These are phyloP conservation scores for Myotis davidii DNA, from an alignment of 2,113 vertebrate species.

Conservation along the genomic window DNA sequence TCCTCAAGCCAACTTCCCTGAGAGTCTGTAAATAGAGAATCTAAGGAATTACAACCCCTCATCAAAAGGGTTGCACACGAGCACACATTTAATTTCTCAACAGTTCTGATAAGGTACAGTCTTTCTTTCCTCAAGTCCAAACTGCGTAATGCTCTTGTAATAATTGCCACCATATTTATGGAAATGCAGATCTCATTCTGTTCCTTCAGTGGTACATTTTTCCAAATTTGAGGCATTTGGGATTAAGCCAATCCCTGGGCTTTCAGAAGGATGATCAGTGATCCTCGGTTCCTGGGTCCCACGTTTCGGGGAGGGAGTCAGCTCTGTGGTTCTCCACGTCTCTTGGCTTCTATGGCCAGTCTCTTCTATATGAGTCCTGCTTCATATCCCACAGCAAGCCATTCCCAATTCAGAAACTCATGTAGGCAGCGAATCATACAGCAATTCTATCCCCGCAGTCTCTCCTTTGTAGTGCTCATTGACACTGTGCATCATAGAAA, in stretches of 20 bases:
- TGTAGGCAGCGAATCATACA: not conserved
- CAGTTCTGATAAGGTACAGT: conserved; percentile 38
- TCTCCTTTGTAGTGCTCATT: not conserved
- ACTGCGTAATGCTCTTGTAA: not conserved
- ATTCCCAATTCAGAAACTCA: not conserved
- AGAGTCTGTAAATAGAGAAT: not conserved
- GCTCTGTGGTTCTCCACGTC: rapidly evolving
- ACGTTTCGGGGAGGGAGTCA: not conserved
- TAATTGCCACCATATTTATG: conserved; percentile 31
- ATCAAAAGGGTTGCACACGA: conserved; percentile 57
- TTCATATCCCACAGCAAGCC: not conserved
- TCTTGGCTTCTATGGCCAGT: not conserved
- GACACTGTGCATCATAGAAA: not conserved
- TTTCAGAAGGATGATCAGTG: not conserved
- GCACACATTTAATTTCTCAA: conserved; percentile 57
- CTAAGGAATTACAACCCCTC: conserved; percentile 47
- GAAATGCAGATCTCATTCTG: conserved; percentile 44
- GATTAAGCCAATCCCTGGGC: not conserved
- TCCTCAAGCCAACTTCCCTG: not conserved
- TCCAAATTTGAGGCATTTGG: not conserved
- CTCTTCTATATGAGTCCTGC: not conserved
- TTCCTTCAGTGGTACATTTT: not conserved
- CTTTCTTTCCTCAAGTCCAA: conserved; percentile 46
- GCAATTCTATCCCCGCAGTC: not conserved
- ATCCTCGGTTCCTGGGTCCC: not conserved